Base-by-base conservation (phyloP, 2,888 invertebrate genomes). In the Choreutis nemorana region DNA sequence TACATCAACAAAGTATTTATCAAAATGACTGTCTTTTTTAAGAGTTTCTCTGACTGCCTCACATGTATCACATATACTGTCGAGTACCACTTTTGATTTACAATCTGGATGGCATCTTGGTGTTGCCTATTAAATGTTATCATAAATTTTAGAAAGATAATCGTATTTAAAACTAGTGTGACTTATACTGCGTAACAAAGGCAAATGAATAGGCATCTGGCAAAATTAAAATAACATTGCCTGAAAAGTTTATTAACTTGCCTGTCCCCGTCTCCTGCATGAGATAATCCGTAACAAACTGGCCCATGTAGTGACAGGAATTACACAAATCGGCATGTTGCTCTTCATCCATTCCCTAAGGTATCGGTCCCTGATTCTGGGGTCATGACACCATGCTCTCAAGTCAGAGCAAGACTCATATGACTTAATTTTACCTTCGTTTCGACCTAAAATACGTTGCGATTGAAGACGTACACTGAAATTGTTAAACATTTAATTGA, bases 341-440 rank as follows among this genome's bases (percentile, higher is more conserved):
- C 50, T 38, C 44, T 57, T 72, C 34, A 77, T 72, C 77, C 77
- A 77, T 59, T 75, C 72, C 49, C 55, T 64, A 27, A 79, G 64
- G 37, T 77, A 64, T 9, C 41, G 41, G 32, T 58, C 49, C 27
- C 61, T 57, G 5, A 26, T 40, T 23, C 40, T 35, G 11, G 35
- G 31, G 45, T 80, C 73, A 47, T 81, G 75, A 47, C 80, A 82
- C 83, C 83, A 83, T 39, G 83, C 81, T 41, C 82, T 62, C 20
- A 80, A 37, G 48, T 83, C 83, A 14, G 48, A 45, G 40, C 81
- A 82, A 30, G 83, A 83, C 20, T 73, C 71, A 37, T 72, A 72
- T 1, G 72, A 59, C 50, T 83, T 83, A 32, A 83, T 56, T 38
- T 79, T 75, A 28, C 81, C 81, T 45, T 83, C 83, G 56, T 75